These are phyloP conservation scores for Pachliopta kotzebuea DNA, from an alignment of 2,888 invertebrate genomes.

Conservation along the genomic window DNA sequence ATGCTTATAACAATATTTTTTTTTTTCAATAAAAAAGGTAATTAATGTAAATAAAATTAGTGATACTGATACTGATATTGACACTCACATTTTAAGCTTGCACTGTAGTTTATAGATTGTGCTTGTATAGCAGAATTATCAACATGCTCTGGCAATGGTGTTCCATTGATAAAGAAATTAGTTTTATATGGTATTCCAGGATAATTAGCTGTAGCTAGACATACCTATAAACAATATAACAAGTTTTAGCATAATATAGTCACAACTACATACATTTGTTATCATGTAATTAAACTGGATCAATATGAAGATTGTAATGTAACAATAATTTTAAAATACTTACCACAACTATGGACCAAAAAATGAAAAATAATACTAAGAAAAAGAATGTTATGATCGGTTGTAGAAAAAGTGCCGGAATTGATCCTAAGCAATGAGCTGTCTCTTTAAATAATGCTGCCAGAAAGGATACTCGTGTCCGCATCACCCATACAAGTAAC, in stretches of 20 bases:
- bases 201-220: conserved; percentile 91
- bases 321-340: conserved; percentile 48
- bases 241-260: background rate
- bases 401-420: conserved; percentile 92
- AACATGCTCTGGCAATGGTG: conserved; percentile 45
- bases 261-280: too few species aligned
- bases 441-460: conserved; percentile 94
- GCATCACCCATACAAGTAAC: conserved; percentile 86
- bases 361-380: conserved; percentile 88
- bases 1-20: too few species aligned
- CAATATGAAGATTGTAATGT: too few species aligned
- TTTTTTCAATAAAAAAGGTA: too few species aligned
- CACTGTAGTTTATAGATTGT: conserved; percentile 52
- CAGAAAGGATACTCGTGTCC: conserved; percentile 90
- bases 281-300: too few species aligned
- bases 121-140: conserved; percentile 52
- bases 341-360: conserved; percentile 93
- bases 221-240: conserved; percentile 63
- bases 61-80: background rate
- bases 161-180: conserved; percentile 64
- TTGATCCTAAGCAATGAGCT: conserved; percentile 90
- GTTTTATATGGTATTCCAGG: conserved; percentile 77
- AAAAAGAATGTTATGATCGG: conserved; percentile 91
- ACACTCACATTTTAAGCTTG: conserved; percentile 57
- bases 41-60: too few species aligned